Percentiles rank a stretch among this genome's conserved stretches.
Evolutionary conservation across 2,888 invertebrate genomes (phyloP).

Genomic region (Cantharis rufa): DNA sequence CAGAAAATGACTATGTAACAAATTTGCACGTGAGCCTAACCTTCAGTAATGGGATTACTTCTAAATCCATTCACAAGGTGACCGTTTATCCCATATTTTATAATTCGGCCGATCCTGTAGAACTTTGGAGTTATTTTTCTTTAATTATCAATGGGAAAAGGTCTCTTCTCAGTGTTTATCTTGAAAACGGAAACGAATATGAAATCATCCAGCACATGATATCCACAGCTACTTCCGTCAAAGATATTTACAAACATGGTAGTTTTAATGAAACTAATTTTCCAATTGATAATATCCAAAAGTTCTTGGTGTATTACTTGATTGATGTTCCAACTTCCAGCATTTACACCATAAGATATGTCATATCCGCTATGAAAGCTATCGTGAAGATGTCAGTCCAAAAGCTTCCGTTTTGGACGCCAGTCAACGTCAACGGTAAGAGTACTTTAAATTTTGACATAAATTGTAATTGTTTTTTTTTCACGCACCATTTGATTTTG

Average conservation of each 20-base stretch:
- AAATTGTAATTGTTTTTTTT: neutral
- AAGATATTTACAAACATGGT: neutral
- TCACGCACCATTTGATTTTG: too few relatives aligned
- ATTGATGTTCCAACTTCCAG: neutral
- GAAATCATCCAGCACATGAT: slow-evolving; percentile 2
- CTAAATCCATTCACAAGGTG: neutral
- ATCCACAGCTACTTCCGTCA: neutral
- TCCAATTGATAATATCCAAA: neutral
- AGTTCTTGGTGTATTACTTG: neutral
- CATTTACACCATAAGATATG: neutral
- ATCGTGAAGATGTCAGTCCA: neutral
- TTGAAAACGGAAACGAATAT: neutral
- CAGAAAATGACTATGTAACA: neutral
- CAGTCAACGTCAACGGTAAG: neutral
- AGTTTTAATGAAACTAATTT: neutral
- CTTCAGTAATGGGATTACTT: neutral
- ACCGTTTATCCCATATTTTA: slow-evolving; percentile 1
- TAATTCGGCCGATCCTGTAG: neutral
- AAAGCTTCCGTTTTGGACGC: neutral
- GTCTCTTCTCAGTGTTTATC: neutral
- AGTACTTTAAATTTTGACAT: neutral
- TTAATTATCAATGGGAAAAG: neutral
- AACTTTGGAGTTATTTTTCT: neutral
- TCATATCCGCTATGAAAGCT: neutral
- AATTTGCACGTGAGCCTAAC: neutral